Evolutionary conservation across 2,888 invertebrate species (phyloP).

Genomic region (Carpatolechia fugitivella): DNA sequence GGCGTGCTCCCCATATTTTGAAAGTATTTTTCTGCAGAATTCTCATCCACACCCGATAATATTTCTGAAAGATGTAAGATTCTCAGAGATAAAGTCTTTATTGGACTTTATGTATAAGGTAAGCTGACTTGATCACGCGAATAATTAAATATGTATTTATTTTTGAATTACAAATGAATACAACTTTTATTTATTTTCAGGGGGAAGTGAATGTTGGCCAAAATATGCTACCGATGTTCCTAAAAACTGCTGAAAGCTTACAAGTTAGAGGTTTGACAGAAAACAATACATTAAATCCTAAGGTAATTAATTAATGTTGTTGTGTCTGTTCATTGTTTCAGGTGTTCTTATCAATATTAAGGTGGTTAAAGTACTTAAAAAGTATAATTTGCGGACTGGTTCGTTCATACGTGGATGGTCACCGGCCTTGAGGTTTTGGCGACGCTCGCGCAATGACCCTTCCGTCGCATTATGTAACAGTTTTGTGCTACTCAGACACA

Average conservation of each 20-base stretch:
- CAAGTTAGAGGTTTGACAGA: slow-evolving; percentile 94
- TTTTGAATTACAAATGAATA: no score
- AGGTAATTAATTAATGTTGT: slow-evolving; percentile 54
- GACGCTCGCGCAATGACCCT: slow-evolving; percentile 35
- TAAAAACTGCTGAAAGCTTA: slow-evolving; percentile 94
- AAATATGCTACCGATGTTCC: slow-evolving; percentile 93
- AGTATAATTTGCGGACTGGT: not conserved
- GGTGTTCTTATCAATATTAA: not conserved
- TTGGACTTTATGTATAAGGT: slow-evolving; percentile 97
- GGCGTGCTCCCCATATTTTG: slow-evolving; percentile 96
- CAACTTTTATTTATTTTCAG: no score
- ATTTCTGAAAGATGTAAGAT: slow-evolving; percentile 94
- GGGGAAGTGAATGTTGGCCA: slow-evolving; percentile 95
- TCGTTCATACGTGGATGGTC: slow-evolving; percentile 12
- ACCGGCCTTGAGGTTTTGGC: slow-evolving; percentile 38
- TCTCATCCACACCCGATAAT: slow-evolving; percentile 94
- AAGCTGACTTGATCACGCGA: slow-evolving; percentile 22
- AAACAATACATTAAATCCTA: slow-evolving; percentile 84
- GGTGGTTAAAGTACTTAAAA: no score
- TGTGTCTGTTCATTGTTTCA: not conserved
- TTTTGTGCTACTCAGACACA: not conserved
- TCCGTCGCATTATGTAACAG: not conserved
- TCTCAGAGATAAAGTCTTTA: slow-evolving; percentile 92
- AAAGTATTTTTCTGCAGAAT: slow-evolving; percentile 93
- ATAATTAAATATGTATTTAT: no score